A percentile compares a stretch with the other conserved stretches of the same genome.
Evolutionary conservation across 2,113 vertebrate genomes (phyloP).

Genomic region (Prietella phreatophila): DNA sequence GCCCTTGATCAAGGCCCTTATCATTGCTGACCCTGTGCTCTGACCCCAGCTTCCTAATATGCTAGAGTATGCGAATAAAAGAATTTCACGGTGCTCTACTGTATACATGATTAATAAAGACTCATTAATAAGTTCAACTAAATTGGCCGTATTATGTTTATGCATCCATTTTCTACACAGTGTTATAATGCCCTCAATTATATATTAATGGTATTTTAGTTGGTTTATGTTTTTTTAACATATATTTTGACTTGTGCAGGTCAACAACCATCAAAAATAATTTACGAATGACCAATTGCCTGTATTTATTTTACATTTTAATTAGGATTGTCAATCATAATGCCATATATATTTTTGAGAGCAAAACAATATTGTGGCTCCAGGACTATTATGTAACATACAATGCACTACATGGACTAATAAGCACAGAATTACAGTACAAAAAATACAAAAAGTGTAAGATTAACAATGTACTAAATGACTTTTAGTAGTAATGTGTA

Average conservation of each 20-base stretch:
- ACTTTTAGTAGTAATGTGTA: background rate
- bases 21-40: no score
- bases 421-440: background rate
- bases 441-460: background rate
- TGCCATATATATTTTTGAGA: background rate
- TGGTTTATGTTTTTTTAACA: background rate
- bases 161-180: background rate
- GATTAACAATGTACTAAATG: background rate
- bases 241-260: background rate
- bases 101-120: no score
- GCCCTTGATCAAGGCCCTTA: no score
- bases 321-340: background rate
- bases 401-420: background rate
- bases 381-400: background rate
- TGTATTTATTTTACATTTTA: background rate
- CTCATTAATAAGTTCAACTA: background rate
- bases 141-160: background rate
- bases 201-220: background rate
- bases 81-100: no score
- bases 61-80: no score
- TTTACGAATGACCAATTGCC: background rate
- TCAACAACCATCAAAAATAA: background rate
- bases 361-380: background rate
- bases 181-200: background rate
- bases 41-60: no score